A percentile compares a stretch with the other conserved stretches of the same genome.
Conservation (phyloP, 1,140 invertebrate species). For the Bactericera cockerelli region DNA sequence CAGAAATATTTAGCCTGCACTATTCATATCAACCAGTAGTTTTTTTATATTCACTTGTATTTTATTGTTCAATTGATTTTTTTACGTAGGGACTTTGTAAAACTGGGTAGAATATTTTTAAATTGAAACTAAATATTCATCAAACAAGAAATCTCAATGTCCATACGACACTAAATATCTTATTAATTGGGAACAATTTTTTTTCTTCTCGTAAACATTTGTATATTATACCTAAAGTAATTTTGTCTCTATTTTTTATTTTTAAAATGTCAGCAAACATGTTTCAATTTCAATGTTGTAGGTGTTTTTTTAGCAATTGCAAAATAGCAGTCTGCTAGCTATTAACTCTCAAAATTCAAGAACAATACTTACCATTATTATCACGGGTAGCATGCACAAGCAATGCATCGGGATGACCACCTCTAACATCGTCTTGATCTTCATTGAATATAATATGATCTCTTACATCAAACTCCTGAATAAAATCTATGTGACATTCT, state of each 20-base stretch:
- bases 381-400: conserved; percentile 86
- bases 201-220: too few relatives aligned
- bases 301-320: not conserved
- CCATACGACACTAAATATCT: too few relatives aligned
- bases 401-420: conserved; percentile 77
- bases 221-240: too few relatives aligned
- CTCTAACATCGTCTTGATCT: conserved; percentile 74
- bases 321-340: not conserved
- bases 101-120: too few relatives aligned
- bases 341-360: not conserved
- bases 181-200: too few relatives aligned
- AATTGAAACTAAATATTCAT: too few relatives aligned
- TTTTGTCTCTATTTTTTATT: not conserved
- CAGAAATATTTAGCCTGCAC: too few relatives aligned
- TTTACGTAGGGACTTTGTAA: too few relatives aligned
- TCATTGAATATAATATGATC: conserved; percentile 64
- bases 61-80: too few relatives aligned
- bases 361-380: conserved; percentile 49
- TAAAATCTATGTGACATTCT: not conserved
- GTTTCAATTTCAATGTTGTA: conserved; percentile 3
- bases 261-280: conserved; percentile 19
- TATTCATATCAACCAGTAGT: too few relatives aligned
- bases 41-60: too few relatives aligned
- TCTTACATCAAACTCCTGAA: conserved; percentile 45
- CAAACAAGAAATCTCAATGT: too few relatives aligned